Evolutionary conservation across 2,113 vertebrate genomes (phyloP).

Genomic region (Arvicanthis niloticus): DNA sequence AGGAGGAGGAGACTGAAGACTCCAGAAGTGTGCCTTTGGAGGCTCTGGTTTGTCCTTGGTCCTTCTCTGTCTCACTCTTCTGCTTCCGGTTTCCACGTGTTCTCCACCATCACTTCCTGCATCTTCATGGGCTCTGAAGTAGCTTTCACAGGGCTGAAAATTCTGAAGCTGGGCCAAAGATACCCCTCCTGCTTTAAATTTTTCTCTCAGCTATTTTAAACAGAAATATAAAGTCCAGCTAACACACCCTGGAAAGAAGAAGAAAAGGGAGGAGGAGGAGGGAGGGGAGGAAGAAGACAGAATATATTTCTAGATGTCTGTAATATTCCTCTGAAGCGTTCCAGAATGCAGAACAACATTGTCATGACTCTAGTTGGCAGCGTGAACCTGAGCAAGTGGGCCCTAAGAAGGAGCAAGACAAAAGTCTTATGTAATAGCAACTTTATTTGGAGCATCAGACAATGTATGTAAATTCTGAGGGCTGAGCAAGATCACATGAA

Average conservation of each 20-base stretch:
- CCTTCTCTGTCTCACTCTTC: background rate
- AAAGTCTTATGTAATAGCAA: background rate
- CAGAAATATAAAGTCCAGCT: background rate
- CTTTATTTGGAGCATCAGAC: background rate
- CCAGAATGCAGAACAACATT: background rate
- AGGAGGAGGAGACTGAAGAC: background rate
- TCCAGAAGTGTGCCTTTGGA: background rate
- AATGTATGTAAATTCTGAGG: background rate
- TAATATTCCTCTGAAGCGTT: background rate
- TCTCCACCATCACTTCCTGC: background rate
- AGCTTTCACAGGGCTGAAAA: background rate
- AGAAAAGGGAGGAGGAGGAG: background rate
- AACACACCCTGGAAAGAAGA: background rate
- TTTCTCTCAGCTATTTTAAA: background rate
- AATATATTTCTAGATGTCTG: background rate
- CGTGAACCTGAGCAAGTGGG: background rate
- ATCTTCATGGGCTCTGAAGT: background rate
- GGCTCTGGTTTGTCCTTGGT: background rate
- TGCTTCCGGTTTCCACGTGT: background rate
- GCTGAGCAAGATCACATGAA: background rate
- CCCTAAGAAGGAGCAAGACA: background rate
- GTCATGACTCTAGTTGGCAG: background rate
- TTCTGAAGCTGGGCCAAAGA: background rate
- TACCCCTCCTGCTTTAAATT: background rate
- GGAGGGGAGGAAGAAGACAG: background rate